phyloP scores from a whole-genome alignment of 2,113 vertebrate species.

The Psephotus haematonotus region DNA sequence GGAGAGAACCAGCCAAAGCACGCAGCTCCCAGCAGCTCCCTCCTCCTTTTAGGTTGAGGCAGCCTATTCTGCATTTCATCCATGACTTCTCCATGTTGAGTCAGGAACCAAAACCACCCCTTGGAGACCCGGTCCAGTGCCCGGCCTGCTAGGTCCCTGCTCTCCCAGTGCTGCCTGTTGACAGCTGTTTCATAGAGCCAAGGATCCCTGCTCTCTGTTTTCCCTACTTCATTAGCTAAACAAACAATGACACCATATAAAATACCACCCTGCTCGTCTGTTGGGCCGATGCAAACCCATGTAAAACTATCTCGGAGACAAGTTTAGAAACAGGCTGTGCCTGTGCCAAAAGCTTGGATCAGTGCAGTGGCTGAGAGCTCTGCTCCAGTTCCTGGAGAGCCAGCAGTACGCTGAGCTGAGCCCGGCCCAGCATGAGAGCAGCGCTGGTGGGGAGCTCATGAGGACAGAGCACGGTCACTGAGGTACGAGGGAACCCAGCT shows the following conservation, averaged over 20 bases:
- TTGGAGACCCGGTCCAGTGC: background rate
- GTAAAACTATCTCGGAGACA: background rate
- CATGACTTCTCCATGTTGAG: background rate
- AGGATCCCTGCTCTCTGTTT: background rate
- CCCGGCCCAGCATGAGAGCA: background rate
- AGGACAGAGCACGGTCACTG: background rate
- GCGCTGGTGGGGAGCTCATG: background rate
- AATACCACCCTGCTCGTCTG: background rate
- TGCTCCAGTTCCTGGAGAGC: background rate
- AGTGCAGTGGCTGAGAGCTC: background rate
- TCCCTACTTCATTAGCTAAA: constrained; percentile 39
- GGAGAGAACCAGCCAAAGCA: background rate
- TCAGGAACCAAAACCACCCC: background rate
- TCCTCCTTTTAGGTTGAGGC: background rate
- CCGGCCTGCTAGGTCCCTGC: background rate
- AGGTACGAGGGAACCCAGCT: background rate
- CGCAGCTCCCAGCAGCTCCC: background rate
- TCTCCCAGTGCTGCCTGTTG: background rate
- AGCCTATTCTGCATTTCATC: background rate
- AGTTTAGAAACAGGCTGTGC: constrained; percentile 14
- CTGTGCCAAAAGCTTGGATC: constrained; percentile 4
- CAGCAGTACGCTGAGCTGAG: background rate
- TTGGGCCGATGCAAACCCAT: background rate
- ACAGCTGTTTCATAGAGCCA: constrained; percentile 2
- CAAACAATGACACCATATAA: constrained; percentile 50